Evolutionary conservation across 2,888 invertebrate genomes (phyloP).

Genomic region (Notodonta dromedarius): DNA sequence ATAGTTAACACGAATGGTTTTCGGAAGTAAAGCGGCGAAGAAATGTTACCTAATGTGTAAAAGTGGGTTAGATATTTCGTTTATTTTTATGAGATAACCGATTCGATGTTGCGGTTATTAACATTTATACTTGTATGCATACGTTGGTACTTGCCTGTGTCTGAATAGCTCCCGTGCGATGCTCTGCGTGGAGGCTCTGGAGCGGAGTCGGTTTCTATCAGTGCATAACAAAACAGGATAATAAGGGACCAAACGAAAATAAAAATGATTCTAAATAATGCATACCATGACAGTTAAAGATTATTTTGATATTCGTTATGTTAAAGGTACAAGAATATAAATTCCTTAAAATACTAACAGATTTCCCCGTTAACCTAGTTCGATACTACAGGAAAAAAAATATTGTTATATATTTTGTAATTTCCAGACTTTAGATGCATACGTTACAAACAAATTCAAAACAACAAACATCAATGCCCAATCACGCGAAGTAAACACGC

Average conservation of each 20-base stretch:
- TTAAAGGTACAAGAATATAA: conserved; percentile 4
- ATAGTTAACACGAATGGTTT: conserved; percentile 40
- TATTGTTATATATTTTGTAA: neutral
- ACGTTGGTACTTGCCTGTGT: conserved; percentile 79
- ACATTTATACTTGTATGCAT: conserved; percentile 13
- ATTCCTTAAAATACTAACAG: too few relatives aligned
- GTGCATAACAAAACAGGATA: conserved; percentile 67
- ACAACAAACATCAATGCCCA: conserved; percentile 7
- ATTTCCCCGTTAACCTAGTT: too few relatives aligned
- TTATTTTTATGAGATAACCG: conserved; percentile 14
- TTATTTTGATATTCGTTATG: conserved; percentile 40
- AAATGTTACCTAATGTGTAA: conserved; percentile 48
- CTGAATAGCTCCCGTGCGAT: conserved; percentile 80
- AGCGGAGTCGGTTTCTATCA: conserved; percentile 85
- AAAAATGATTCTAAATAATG: conserved; percentile 38
- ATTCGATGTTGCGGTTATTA: conserved; percentile 18
- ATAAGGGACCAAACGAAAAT: conserved; percentile 57
- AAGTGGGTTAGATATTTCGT: conserved; percentile 38
- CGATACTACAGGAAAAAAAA: too few relatives aligned
- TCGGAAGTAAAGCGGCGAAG: conserved; percentile 49
- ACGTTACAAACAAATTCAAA: conserved; percentile 5
- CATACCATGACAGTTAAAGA: conserved; percentile 38
- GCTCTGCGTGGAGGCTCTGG: conserved; percentile 87
- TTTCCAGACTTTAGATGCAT: neutral
- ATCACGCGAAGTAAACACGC: conserved; percentile 59